phyloP scores from a whole-genome alignment of 2,888 invertebrate genomes.

The Julus scandinavius region DNA sequence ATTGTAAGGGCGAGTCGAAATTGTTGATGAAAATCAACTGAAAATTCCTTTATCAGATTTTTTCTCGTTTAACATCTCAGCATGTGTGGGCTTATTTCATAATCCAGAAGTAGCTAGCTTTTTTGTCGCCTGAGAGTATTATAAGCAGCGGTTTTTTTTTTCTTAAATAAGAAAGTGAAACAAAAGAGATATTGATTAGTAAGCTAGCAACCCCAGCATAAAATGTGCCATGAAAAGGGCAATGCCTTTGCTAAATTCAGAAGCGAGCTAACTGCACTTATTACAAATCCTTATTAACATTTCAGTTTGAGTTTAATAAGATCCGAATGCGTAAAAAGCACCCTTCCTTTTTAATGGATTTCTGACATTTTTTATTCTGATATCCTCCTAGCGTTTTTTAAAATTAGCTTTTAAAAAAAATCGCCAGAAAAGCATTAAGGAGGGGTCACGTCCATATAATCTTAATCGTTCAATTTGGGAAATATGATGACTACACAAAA shows the following conservation, averaged over 20 bases:
- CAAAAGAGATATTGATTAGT: background rate
- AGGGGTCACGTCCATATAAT: background rate
- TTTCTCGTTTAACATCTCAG: background rate
- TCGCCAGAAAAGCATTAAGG: background rate
- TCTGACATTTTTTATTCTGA: background rate
- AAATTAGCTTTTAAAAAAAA: background rate
- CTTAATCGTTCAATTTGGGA: background rate
- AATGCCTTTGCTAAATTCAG: background rate
- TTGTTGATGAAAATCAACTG: background rate
- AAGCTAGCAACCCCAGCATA: background rate
- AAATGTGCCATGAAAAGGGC: background rate
- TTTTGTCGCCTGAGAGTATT: background rate
- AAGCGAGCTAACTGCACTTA: background rate
- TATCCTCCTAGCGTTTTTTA: background rate
- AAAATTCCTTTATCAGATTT: background rate
- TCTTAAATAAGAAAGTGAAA: background rate
- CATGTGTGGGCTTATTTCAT: background rate
- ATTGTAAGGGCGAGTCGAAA: background rate
- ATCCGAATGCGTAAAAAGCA: background rate
- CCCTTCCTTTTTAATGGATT: background rate
- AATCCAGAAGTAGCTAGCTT: background rate
- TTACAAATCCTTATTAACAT: background rate
- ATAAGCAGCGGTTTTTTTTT: background rate
- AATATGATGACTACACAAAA: conserved; percentile 11
- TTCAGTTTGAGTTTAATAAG: background rate